Conservation (phyloP, 2,113 vertebrate species). For the Oryzias celebensis region DNA sequence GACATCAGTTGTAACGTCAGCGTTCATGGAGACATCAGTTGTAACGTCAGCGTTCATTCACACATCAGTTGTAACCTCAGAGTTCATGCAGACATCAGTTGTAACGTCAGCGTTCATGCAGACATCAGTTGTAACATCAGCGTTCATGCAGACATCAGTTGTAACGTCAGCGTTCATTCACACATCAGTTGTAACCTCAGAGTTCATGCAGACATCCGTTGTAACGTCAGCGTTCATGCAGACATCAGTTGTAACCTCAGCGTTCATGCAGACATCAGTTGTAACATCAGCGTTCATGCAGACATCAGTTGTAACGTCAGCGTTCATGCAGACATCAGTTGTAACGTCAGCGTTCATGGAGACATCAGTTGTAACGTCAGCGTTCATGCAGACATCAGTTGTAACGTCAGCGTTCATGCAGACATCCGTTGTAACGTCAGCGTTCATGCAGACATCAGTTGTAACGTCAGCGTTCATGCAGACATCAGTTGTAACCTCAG, state of each 20-base stretch:
- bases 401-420: conserved; percentile 1
- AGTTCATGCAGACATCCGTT: not conserved
- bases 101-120: conserved; percentile 3
- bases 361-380: no score
- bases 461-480: conserved; percentile 4
- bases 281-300: conserved; percentile 16
- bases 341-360: no score
- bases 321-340: no score
- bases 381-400: not conserved
- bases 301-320: no score
- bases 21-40: no score
- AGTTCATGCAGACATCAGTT: not conserved
- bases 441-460: not conserved
- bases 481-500: conserved; percentile 3
- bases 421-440: no score
- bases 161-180: not conserved
- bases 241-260: conserved; percentile 3
- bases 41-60: no score
- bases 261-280: not conserved
- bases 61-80: no score
- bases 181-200: no score
- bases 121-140: not conserved
- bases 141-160: no score
- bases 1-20: no score
- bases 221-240: conserved; percentile 4